Evolutionary conservation across 2,888 invertebrate species (phyloP).

Genomic region (Epirrita christyi): DNA sequence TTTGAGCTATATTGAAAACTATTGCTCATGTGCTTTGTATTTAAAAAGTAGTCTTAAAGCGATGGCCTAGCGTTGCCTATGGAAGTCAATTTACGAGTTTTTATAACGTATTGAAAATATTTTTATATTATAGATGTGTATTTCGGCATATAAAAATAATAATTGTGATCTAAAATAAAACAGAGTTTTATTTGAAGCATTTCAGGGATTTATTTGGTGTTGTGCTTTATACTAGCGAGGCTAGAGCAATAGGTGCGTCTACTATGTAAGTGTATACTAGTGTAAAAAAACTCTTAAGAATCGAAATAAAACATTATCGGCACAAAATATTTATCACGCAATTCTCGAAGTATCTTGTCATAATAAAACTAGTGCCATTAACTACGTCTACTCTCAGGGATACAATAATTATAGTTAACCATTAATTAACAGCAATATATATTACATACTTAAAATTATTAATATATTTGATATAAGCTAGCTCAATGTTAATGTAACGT

Average conservation of each 20-base stretch:
- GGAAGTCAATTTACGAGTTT: constrained; percentile 77
- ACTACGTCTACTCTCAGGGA: constrained; percentile 72
- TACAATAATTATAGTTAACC: constrained; percentile 76
- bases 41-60: constrained; percentile 59
- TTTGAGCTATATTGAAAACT: constrained; percentile 64
- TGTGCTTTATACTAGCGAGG: constrained; percentile 79
- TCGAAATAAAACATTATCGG: constrained; percentile 52
- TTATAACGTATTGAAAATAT: constrained; percentile 66
- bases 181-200: constrained; percentile 83
- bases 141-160: constrained; percentile 66
- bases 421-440: constrained; percentile 80
- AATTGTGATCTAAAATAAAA: constrained; percentile 82
- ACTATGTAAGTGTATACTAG: constrained; percentile 60
- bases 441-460: constrained; percentile 69
- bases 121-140: constrained; percentile 70
- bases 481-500: constrained; percentile 82
- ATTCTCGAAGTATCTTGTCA: constrained; percentile 74
- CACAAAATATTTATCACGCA: constrained; percentile 60
- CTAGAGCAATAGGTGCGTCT: constrained; percentile 71
- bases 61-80: constrained; percentile 57
- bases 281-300: too few relatives aligned
- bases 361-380: constrained; percentile 81
- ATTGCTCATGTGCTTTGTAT: constrained; percentile 81
- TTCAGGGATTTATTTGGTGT: constrained; percentile 77
- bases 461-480: constrained; percentile 82